Evolutionary conservation across 2,113 vertebrate genomes (phyloP).

Genomic region (Parus major): DNA sequence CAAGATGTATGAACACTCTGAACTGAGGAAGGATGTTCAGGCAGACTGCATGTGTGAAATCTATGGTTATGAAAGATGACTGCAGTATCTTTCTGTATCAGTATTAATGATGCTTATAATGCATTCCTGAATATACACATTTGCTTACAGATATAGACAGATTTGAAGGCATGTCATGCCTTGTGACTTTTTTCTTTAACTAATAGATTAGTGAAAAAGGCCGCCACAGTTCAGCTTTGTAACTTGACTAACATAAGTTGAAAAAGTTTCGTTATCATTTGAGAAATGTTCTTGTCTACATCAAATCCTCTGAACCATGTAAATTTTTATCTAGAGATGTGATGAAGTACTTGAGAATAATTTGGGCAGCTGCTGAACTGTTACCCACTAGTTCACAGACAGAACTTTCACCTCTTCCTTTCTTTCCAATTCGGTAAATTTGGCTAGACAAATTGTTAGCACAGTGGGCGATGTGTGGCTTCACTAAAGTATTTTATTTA

Average conservation of each 20-base stretch:
- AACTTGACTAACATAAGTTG: slow-evolving; percentile 57
- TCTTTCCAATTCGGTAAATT: background rate
- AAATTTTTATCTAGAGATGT: slow-evolving; percentile 43
- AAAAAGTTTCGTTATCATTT: slow-evolving; percentile 66
- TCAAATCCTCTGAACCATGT: slow-evolving; percentile 28
- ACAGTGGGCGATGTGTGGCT: background rate
- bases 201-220: slow-evolving; percentile 45
- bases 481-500: background rate
- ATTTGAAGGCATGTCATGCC: background rate
- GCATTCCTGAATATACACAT: slow-evolving; percentile 58
- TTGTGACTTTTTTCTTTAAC: slow-evolving; percentile 43
- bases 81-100: slow-evolving; percentile 24
- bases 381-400: background rate
- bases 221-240: slow-evolving; percentile 57
- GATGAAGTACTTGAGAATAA: slow-evolving; percentile 43
- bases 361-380: background rate
- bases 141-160: slow-evolving; percentile 50
- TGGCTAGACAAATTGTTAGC: background rate
- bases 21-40: slow-evolving; percentile 40
- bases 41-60: slow-evolving; percentile 37
- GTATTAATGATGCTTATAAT: slow-evolving; percentile 72
- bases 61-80: slow-evolving; percentile 60
- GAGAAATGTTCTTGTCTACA: slow-evolving; percentile 49
- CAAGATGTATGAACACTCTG: slow-evolving; percentile 46
- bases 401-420: background rate